Percentiles rank a stretch among this genome's conserved stretches.
Evolutionary conservation across 2,888 invertebrate species (phyloP).

Genomic region (Calliscelio sp.): DNA sequence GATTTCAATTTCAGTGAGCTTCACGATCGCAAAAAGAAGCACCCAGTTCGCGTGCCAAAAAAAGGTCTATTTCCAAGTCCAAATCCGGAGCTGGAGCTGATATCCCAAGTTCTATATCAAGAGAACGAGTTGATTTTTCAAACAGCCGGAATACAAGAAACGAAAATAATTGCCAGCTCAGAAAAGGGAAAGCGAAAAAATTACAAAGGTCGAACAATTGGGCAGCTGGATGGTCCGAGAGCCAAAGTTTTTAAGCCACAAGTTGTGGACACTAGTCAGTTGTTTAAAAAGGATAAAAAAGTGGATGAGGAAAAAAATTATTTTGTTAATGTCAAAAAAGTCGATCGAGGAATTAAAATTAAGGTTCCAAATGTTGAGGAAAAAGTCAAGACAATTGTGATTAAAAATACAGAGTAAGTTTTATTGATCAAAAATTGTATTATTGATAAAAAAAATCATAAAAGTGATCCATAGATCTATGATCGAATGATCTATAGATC

Average conservation of each 20-base stretch:
- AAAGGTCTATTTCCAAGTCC: too few relatives aligned
- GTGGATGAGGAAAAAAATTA: constrained; percentile 71
- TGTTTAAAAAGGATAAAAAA: constrained; percentile 33
- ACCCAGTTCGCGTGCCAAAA: constrained; percentile 24
- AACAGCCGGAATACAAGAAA: constrained; percentile 36
- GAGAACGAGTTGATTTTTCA: constrained; percentile 72
- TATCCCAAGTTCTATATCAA: too few relatives aligned
- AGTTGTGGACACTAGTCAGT: constrained; percentile 78
- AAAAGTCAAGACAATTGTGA: constrained; percentile 80
- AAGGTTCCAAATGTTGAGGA: constrained; percentile 76
- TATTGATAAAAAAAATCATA: too few relatives aligned
- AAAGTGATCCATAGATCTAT: too few relatives aligned
- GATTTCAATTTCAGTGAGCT: constrained; percentile 33
- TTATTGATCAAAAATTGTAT: too few relatives aligned
- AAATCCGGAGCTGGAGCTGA: too few relatives aligned
- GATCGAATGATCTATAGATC: too few relatives aligned
- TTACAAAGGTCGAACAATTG: constrained; percentile 79
- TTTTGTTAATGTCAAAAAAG: constrained; percentile 80
- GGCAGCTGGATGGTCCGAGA: constrained; percentile 69
- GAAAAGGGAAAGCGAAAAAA: constrained; percentile 77
- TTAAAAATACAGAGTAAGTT: constrained; percentile 81
- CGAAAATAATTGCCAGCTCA: background rate
- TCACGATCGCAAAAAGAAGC: constrained; percentile 40
- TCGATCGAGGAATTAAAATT: constrained; percentile 80
- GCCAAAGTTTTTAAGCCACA: constrained; percentile 77